A percentile compares a stretch with the other conserved stretches of the same genome.
Conservation (phyloP, 2,888 invertebrate species). For the Thera obeliscata region DNA sequence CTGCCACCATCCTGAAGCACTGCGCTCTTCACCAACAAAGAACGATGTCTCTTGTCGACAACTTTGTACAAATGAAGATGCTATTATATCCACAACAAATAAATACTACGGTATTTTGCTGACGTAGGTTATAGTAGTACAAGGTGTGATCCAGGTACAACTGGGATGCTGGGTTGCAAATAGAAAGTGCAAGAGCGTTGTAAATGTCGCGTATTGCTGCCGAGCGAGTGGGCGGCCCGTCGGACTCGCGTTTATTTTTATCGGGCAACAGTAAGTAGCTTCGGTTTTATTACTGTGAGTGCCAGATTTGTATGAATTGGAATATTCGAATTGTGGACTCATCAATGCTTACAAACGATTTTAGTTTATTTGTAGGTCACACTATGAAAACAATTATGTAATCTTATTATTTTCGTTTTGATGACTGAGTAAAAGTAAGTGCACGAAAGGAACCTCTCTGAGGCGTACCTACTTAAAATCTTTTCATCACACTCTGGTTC, state of each 20-base stretch:
- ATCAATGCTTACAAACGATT: neutral
- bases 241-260: conserved; percentile 67
- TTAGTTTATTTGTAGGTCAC: neutral
- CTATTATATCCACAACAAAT: neutral
- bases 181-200: conserved; percentile 73
- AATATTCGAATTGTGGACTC: conserved; percentile 51
- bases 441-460: too few species aligned
- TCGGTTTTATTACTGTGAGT: conserved; percentile 63
- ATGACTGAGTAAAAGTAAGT: too few species aligned
- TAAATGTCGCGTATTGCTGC: conserved; percentile 69
- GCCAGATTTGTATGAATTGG: conserved; percentile 68
- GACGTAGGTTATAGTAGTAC: conserved; percentile 12
- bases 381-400: neutral
- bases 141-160: conserved; percentile 40
- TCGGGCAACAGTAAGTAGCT: conserved; percentile 59
- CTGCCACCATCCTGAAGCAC: conserved; percentile 68
- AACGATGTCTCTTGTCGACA: conserved; percentile 26
- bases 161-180: conserved; percentile 63
- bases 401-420: too few species aligned
- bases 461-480: too few species aligned
- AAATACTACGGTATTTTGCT: conserved; percentile 20
- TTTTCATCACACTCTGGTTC: too few species aligned
- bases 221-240: conserved; percentile 43
- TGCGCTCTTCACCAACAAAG: conserved; percentile 47
- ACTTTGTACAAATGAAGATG: neutral